Evolutionary conservation across 2,797 vertebrate genomes (phyloP).

Genomic region (Rhincodon typus): DNA sequence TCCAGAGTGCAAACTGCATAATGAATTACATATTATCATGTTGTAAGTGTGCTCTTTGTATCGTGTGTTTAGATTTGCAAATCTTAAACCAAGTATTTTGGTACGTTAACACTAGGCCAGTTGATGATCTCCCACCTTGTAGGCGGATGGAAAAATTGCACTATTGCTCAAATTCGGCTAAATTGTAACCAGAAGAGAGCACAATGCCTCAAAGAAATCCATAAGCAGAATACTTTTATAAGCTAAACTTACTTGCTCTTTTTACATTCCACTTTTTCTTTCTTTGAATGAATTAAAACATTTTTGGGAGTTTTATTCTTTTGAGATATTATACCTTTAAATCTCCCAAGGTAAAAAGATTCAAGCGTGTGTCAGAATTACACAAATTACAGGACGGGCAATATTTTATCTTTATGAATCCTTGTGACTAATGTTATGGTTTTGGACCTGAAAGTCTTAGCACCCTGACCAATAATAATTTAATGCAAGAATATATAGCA

Average conservation of each 20-base stretch:
- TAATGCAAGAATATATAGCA: neutral
- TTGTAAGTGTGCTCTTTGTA: conserved; percentile 15
- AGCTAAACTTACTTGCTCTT: neutral
- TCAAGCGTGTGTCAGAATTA: neutral
- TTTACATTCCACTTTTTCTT: no score
- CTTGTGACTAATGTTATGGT: neutral
- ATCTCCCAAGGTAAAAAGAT: neutral
- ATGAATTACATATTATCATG: conserved; percentile 12
- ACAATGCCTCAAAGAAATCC: no score
- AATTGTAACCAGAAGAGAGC: neutral
- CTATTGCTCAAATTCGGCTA: neutral
- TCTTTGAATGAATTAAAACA: no score
- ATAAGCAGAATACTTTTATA: neutral
- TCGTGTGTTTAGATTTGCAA: neutral
- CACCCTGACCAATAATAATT: neutral
- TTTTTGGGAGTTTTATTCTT: neutral
- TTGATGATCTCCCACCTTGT: neutral
- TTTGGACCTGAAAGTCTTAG: neutral
- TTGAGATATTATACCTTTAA: neutral
- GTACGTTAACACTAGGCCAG: neutral
- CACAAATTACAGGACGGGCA: neutral
- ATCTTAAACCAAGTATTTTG: neutral
- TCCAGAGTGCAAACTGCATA: neutral
- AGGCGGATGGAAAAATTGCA: neutral
- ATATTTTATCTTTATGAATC: neutral